Base-by-base conservation (phyloP, 1,140 invertebrate genomes). In the Melitaea cinxia region DNA sequence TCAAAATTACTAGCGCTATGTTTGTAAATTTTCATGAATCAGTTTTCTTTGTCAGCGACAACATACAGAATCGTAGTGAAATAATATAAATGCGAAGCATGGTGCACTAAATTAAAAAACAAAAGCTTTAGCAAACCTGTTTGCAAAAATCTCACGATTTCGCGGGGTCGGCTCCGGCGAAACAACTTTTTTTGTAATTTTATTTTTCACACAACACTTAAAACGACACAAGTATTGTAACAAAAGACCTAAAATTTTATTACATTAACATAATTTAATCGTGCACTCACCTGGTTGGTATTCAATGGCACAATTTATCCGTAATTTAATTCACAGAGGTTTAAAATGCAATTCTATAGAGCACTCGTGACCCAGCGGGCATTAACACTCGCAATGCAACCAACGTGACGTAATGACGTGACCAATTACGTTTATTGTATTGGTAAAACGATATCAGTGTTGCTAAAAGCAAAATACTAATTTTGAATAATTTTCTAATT, bases 141-240 rank as follows among this genome's bases (percentile, higher is more conserved):
- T 88, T 85, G 80, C 80, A 80, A 88, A 85, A 84, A 82, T 83
- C 74, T 81, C 68, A 73, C 74, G 75, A 80, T 79, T 82, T 79
- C 76, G 77, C 73, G 74, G 72, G 70, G 74, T 77, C 82, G 75
- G 76, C 72, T 67, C 63, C 63, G 58, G 70, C 70, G 67, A 61
- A 55, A 30, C 66, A 64, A 77, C 76, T 72, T 75, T 72, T 71
- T 68, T 21, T 33, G 1, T 33, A 33, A 23, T 47, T 47, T 47
- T 47, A 75, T 39, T 42, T 70, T 67, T 57, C 63, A 63, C 49
- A 62, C 60, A 52, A 67, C 63, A 70, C 58, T 53, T 28, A 55
- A 33, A 55, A 52, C 37, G n/a, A 57, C 52, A 49, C 47, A 64
- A 28, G 17, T 53, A 67, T 57, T 19, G 37, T 14, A 28, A 21